Evolutionary conservation across 2,797 vertebrate genomes (phyloP).

Genomic region (Poecile montanus): DNA sequence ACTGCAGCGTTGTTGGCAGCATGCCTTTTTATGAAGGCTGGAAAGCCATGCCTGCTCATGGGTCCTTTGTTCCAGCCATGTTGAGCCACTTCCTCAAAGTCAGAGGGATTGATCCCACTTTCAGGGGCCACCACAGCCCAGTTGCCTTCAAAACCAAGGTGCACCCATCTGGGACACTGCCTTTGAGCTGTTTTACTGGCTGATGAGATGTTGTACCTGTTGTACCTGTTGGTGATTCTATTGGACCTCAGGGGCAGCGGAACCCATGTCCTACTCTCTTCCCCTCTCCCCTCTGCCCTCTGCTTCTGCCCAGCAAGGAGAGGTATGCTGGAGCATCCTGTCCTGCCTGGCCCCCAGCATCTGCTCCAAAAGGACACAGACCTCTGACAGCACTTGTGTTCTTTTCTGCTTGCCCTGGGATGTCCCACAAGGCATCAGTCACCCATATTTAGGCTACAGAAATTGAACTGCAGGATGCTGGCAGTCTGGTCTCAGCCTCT

Average conservation of each 20-base stretch:
- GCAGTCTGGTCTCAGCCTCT: neutral
- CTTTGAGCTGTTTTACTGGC: neutral
- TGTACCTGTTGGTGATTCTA: neutral
- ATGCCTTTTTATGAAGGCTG: neutral
- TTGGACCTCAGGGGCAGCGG: accelerated
- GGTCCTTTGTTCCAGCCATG: neutral
- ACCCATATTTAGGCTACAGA: neutral
- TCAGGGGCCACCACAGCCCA: accelerated
- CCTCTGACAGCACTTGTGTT: neutral
- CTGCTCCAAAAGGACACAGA: neutral
- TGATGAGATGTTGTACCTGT: neutral
- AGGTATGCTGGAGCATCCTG: neutral
- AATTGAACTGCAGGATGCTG: neutral
- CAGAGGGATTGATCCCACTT: neutral
- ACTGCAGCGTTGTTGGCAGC: accelerated
- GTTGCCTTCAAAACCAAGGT: neutral
- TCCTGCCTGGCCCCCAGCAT: neutral
- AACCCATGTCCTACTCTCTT: neutral
- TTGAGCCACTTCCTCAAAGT: neutral
- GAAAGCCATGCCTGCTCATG: accelerated
- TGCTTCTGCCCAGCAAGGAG: neutral
- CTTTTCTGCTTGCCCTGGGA: neutral
- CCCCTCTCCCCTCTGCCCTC: neutral
- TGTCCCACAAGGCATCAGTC: neutral
- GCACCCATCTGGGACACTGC: neutral